Evolutionary conservation across 1,140 invertebrate genomes (phyloP), one percentile per base, ranked within the genome.

Genomic region (Drosophila sulfurigaster): DNA sequence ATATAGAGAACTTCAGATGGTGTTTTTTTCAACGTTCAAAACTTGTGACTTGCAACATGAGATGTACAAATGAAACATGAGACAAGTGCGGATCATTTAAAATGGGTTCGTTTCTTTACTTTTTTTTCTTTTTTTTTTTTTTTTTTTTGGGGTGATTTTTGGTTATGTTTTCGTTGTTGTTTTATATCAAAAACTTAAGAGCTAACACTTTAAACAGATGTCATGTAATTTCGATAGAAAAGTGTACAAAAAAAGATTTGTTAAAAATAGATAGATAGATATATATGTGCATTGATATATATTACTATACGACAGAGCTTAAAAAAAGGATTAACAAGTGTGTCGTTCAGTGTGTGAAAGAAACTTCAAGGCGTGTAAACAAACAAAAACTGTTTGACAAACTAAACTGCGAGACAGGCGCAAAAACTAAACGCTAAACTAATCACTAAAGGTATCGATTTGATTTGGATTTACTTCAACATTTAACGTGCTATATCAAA

Each of bases 21-120:
- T 48, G 20, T 57, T 25, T 25, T 20, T 63, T 72, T 71, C 68
- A 71, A 70, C 66, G 58, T 57, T 75, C 72, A 69, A 59, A 75
- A 75, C 67, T 87, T 87, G 82, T 88, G 82, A 87, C 82, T 87
- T 81, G 82, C 71, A 86, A 86, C 66, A 86, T 79, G 54, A 79
- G 65, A 80, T 82, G 69, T 82, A 87, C 83, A 87, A 80, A 88
- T 80, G 76, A 88, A 87, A 87, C 83, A 88, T 75, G 79, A 86
- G 54, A 86, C 73, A 75, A 75, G 68, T 52, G 51, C 15, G 58
- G 32, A 41, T 60, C 35, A 28, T 68, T 67, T 46, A 62, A 68
- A 59, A 48, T 32, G 28, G 16, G 6, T n/a, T 45, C 8, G 38
- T 45, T 73, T 32, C 8, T 28, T 15, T 46, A 38, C 8, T 11